phyloP scores from a whole-genome alignment of 2,888 invertebrate species.

The Pheosia gnoma region DNA sequence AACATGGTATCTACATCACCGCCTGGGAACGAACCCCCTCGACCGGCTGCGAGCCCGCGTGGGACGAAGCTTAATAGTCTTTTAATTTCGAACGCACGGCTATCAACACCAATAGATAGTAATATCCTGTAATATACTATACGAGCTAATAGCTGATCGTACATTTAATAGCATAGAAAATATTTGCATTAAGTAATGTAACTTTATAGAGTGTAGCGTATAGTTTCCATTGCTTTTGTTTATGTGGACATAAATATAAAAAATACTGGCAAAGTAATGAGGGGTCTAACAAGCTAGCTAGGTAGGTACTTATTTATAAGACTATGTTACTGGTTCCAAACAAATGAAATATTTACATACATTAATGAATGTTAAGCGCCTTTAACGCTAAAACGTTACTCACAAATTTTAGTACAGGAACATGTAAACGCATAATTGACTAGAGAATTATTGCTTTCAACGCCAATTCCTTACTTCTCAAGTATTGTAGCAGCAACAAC shows the following conservation, averaged over 20 bases:
- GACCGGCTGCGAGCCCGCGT: slow-evolving; percentile 62
- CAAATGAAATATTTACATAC: too few species aligned
- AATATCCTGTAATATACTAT: slow-evolving; percentile 59
- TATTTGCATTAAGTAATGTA: slow-evolving; percentile 33
- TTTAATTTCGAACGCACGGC: slow-evolving; percentile 77
- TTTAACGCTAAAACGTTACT: neutral
- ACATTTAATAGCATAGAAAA: slow-evolving; percentile 18
- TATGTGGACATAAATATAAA: too few species aligned
- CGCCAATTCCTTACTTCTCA: slow-evolving; percentile 34
- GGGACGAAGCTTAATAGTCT: slow-evolving; percentile 73
- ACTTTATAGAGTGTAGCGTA: neutral
- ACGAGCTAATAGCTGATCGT: slow-evolving; percentile 6
- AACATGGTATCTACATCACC: slow-evolving; percentile 43
- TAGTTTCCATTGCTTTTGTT: too few species aligned
- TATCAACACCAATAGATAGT: slow-evolving; percentile 63
- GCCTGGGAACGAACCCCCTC: slow-evolving; percentile 59
- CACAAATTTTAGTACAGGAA: slow-evolving; percentile 14
- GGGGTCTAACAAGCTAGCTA: too few species aligned
- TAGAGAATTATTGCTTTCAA: slow-evolving; percentile 34
- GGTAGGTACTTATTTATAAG: too few species aligned
- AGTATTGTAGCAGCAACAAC: slow-evolving; percentile 36
- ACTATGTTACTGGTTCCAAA: too few species aligned
- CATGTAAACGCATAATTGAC: slow-evolving; percentile 43
- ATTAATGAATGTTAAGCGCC: too few species aligned
- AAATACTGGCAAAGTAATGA: too few species aligned